Evolutionary conservation across 2,113 vertebrate species (phyloP).

Genomic region (Candoia aspera): DNA sequence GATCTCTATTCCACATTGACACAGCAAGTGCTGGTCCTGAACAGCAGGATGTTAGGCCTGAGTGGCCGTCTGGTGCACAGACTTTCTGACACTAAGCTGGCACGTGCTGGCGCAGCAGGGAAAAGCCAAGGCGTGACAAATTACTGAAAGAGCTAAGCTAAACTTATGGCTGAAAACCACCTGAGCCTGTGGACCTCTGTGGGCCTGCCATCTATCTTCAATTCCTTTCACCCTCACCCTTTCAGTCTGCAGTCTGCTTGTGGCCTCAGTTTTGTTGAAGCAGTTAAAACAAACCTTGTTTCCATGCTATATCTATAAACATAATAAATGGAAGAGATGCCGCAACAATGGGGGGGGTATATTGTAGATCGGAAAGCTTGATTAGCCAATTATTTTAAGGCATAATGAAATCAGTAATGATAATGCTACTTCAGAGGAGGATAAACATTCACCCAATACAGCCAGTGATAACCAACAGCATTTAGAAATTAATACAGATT

Average conservation of each 20-base stretch:
- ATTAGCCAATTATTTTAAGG: slow-evolving; percentile 27
- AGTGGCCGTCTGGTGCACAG: slow-evolving; percentile 85
- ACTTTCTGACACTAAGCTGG: slow-evolving; percentile 82
- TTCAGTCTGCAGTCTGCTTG: slow-evolving; percentile 60
- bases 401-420: slow-evolving; percentile 25
- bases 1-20: slow-evolving; percentile 76
- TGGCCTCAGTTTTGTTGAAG: slow-evolving; percentile 58
- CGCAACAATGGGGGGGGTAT: background rate
- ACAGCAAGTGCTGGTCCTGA: slow-evolving; percentile 72
- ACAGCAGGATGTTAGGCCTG: slow-evolving; percentile 82
- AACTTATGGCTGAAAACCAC: slow-evolving; percentile 86
- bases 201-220: slow-evolving; percentile 63
- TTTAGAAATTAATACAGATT: background rate
- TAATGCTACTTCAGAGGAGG: background rate
- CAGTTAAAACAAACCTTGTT: slow-evolving; percentile 57
- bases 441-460: background rate
- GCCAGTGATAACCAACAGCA: background rate
- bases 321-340: slow-evolving; percentile 22
- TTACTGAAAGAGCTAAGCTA: slow-evolving; percentile 87
- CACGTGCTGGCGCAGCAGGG: slow-evolving; percentile 95
- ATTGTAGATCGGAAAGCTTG: slow-evolving; percentile 12
- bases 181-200: slow-evolving; percentile 84
- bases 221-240: slow-evolving; percentile 61
- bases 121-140: slow-evolving; percentile 90
- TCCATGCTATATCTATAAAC: slow-evolving; percentile 57